phyloP scores from a whole-genome alignment of 2,797 vertebrate genomes.

The Pogonophryne albipinna region DNA sequence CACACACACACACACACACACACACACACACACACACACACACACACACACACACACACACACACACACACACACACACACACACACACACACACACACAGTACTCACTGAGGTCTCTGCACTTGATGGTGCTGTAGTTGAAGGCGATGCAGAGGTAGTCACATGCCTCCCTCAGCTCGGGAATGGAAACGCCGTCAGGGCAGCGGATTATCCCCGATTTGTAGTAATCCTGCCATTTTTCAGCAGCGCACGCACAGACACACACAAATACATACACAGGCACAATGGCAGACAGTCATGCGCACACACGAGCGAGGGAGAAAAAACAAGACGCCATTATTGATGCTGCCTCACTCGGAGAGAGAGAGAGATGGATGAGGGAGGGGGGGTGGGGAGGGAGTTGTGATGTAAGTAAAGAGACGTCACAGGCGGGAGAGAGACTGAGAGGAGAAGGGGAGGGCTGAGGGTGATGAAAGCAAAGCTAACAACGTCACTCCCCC shows the following conservation, averaged over 20 bases:
- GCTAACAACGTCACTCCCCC: slow-evolving; percentile 63
- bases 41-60: no score
- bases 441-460: neutral
- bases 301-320: slow-evolving; percentile 52
- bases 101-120: slow-evolving; percentile 99
- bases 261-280: slow-evolving; percentile 35
- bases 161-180: slow-evolving; percentile 97
- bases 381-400: slow-evolving; percentile 30
- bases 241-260: slow-evolving; percentile 3
- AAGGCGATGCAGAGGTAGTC: slow-evolving; percentile 99
- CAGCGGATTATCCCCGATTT: slow-evolving; percentile 99
- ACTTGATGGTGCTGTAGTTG: slow-evolving; percentile 99
- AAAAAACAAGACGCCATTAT: slow-evolving; percentile 85
- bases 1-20: neutral
- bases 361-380: slow-evolving; percentile 4
- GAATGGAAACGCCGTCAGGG: slow-evolving; percentile 99
- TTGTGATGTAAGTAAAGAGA: slow-evolving; percentile 34
- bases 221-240: slow-evolving; percentile 95
- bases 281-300: slow-evolving; percentile 41
- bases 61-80: slow-evolving; percentile 2
- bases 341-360: slow-evolving; percentile 64
- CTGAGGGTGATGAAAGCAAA: slow-evolving; percentile 36
- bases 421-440: neutral
- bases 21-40: no score
- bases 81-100: slow-evolving; percentile 25